phyloP scores from a whole-genome alignment of 2,888 invertebrate genomes.

The Rhagonycha fulva region DNA sequence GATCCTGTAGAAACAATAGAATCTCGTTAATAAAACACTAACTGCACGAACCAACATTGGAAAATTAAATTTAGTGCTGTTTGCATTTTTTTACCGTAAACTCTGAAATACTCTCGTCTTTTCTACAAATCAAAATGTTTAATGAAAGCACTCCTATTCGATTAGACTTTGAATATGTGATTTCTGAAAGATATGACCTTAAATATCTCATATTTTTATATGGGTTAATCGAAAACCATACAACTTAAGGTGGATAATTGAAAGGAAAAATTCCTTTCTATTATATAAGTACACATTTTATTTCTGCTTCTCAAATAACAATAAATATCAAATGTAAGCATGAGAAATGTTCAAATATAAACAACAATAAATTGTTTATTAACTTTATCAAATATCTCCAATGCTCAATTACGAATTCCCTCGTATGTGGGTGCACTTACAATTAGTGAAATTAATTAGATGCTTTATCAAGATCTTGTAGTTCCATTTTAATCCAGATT shows the following conservation, averaged over 20 bases:
- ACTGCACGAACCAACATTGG: neutral
- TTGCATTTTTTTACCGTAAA: neutral
- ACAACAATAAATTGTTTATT: neutral
- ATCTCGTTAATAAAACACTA: neutral
- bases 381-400: neutral
- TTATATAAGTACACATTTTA: no score
- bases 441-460: neutral
- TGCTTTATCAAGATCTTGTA: neutral
- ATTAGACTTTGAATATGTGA: no score
- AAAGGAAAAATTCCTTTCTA: no score
- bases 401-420: neutral
- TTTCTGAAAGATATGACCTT: neutral
- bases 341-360: neutral
- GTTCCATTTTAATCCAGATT: neutral
- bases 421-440: neutral
- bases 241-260: no score
- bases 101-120: neutral
- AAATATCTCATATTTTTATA: neutral
- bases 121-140: no score
- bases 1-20: neutral
- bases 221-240: neutral
- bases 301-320: no score
- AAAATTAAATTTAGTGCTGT: neutral
- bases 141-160: no score
- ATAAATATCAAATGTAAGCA: neutral